Evolutionary conservation across 1,140 invertebrate genomes (phyloP).

Genomic region (Procambarus clarkii): DNA sequence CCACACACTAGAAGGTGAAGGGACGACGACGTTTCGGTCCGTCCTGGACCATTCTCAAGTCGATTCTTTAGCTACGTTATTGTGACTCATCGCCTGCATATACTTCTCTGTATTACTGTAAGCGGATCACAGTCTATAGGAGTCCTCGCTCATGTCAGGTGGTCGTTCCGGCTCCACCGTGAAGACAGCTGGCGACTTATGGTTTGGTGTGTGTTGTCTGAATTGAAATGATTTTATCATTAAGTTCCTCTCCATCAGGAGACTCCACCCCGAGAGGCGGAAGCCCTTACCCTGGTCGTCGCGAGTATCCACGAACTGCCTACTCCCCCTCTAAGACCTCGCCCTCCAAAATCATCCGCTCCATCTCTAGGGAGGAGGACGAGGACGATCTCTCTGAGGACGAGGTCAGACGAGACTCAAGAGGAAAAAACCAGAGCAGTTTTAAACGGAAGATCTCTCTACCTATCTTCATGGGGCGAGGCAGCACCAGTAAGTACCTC

Average conservation of each 20-base stretch:
- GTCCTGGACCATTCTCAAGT: too few relatives aligned
- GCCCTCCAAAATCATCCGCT: slow-evolving; percentile 53
- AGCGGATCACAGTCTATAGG: too few relatives aligned
- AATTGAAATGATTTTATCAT: neutral
- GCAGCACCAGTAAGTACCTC: slow-evolving; percentile 28
- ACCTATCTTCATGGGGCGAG: slow-evolving; percentile 22
- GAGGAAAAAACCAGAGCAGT: neutral
- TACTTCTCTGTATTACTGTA: too few relatives aligned
- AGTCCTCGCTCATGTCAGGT: too few relatives aligned
- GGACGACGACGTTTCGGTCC: too few relatives aligned
- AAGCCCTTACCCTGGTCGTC: slow-evolving; percentile 51
- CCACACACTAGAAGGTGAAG: too few relatives aligned
- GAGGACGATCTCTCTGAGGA: slow-evolving; percentile 51
- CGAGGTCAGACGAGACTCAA: slow-evolving; percentile 9
- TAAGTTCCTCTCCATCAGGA: slow-evolving; percentile 1
- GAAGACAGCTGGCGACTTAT: too few relatives aligned
- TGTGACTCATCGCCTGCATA: too few relatives aligned
- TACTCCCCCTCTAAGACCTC: slow-evolving; percentile 53
- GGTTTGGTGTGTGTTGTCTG: too few relatives aligned
- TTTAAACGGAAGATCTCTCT: slow-evolving; percentile 32
- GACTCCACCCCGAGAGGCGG: slow-evolving; percentile 60
- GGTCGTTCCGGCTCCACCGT: too few relatives aligned
- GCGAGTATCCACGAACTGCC: slow-evolving; percentile 41
- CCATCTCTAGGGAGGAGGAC: slow-evolving; percentile 52
- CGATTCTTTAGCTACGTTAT: too few relatives aligned